Evolutionary conservation across 2,888 invertebrate genomes (phyloP).

Genomic region (Luffia ferchaultella): DNA sequence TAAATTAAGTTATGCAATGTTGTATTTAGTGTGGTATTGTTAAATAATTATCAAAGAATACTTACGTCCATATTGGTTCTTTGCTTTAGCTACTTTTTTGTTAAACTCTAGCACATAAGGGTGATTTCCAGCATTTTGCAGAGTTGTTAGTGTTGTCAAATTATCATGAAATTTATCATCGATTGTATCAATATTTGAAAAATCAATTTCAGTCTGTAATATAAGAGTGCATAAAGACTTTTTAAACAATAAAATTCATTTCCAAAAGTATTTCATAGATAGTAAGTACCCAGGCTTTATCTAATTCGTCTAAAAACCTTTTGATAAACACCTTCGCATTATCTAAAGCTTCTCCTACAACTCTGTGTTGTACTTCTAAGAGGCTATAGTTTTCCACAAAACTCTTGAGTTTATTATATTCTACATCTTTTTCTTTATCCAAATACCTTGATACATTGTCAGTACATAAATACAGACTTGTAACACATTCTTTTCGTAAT

Average conservation of each 20-base stretch:
- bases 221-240: too few species aligned
- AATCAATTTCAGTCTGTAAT: constrained; percentile 37
- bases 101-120: constrained; percentile 38
- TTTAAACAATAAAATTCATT: too few species aligned
- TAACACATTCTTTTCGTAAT: constrained; percentile 42
- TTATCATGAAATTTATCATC: constrained; percentile 32
- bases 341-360: constrained; percentile 38
- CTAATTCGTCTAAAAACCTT: too few species aligned
- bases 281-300: too few species aligned
- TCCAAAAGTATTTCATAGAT: too few species aligned
- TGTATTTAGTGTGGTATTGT: too few species aligned
- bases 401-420: constrained; percentile 32
- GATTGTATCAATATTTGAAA: constrained; percentile 30
- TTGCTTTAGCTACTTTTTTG: constrained; percentile 27
- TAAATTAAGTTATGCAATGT: constrained; percentile 2
- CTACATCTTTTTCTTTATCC: constrained; percentile 35
- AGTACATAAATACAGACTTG: constrained; percentile 39
- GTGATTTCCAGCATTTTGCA: constrained; percentile 30
- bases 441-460: constrained; percentile 47
- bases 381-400: constrained; percentile 40
- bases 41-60: constrained; percentile 6
- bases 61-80: constrained; percentile 26
- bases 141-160: constrained; percentile 25
- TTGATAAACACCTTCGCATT: constrained; percentile 31
- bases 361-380: constrained; percentile 38